Evolutionary conservation across 2,797 vertebrate genomes (phyloP), one percentile per base, ranked within the genome.

Genomic region (Cercopithecus hamlyni): DNA sequence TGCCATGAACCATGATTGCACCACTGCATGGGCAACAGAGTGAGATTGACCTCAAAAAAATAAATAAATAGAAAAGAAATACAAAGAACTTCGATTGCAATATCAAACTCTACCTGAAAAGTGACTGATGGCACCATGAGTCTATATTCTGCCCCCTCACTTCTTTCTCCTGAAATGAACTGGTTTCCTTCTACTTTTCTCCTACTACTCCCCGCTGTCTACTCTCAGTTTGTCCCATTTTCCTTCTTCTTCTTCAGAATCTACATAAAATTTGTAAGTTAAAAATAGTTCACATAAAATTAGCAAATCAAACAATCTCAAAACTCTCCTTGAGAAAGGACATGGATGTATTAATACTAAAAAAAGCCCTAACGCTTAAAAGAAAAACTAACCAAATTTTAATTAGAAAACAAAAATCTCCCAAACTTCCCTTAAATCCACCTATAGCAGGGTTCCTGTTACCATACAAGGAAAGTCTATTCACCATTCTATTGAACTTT

Each of bases 201-300:
- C 58, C 50, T 9, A 4, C 1, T 55, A 19, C 14, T 30, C 45
- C 36, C 55, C 0, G 11, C 3, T 41, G 2, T 70, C 48, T 58
- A 27, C 20, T 55, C 22, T 79, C 58, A 17, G 3, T 13, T 79
- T 48, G 24, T 24, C 33, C 24, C 43, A 90, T 41, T 90, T 90
- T 61, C 27, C 12, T 80, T 41, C 50, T 61, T 58, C 33, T 90
- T n/a, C 55, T 73, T 75, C 43, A 88, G 39, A 77, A 88, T 70
- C 20, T 67, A 58, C 2, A 50, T 43, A 58, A 93, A 80, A 80
- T 75, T 26, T 89, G 14, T n/a, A 81, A 27, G 58, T 43, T 80
- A 50, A 87, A 94, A 90, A 79, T n/a, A 77, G 27, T n/a, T 57
- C 90, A 30, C 0, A 90, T 64, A 82, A 95, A 94, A 88, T 20